A percentile compares a stretch with the other conserved stretches of the same genome.
Evolutionary conservation across 2,888 invertebrate genomes (phyloP).

Genomic region (Drosophila seclusa): DNA sequence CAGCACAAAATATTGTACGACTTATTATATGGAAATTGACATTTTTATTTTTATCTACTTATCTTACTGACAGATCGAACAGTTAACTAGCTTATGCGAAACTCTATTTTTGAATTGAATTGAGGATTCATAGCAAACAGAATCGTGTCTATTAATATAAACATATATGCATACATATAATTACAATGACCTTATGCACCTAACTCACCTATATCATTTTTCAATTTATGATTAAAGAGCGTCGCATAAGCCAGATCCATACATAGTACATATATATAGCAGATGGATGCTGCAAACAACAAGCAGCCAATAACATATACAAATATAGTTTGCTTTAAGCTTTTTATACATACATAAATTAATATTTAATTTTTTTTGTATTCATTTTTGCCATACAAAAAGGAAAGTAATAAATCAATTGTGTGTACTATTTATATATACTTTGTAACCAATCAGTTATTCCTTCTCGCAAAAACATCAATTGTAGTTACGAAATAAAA

Average conservation of each 20-base stretch:
- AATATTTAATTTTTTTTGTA: slow-evolving; percentile 78
- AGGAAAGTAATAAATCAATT: slow-evolving; percentile 75
- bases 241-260: slow-evolving; percentile 57
- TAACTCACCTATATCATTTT: slow-evolving; percentile 21
- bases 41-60: slow-evolving; percentile 45
- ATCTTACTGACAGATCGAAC: slow-evolving; percentile 45
- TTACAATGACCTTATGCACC: slow-evolving; percentile 22
- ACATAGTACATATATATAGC: slow-evolving; percentile 27
- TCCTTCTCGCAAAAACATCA: slow-evolving; percentile 5
- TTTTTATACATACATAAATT: slow-evolving; percentile 76
- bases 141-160: slow-evolving; percentile 30
- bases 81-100: slow-evolving; percentile 54
- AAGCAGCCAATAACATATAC: slow-evolving; percentile 47
- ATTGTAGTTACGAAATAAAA: slow-evolving; percentile 18
- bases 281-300: slow-evolving; percentile 27
- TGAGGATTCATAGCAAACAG: slow-evolving; percentile 16
- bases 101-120: slow-evolving; percentile 11
- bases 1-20: slow-evolving; percentile 53
- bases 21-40: slow-evolving; percentile 37
- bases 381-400: slow-evolving; percentile 79
- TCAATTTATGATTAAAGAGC: slow-evolving; percentile 30
- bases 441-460: slow-evolving; percentile 5
- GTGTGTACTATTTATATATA: slow-evolving; percentile 71
- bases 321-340: slow-evolving; percentile 75
- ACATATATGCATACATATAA: slow-evolving; percentile 6